A percentile compares a stretch with the other conserved stretches of the same genome.
Evolutionary conservation across 2,888 invertebrate genomes (phyloP).

Genomic region (Eupithecia insigniata): DNA sequence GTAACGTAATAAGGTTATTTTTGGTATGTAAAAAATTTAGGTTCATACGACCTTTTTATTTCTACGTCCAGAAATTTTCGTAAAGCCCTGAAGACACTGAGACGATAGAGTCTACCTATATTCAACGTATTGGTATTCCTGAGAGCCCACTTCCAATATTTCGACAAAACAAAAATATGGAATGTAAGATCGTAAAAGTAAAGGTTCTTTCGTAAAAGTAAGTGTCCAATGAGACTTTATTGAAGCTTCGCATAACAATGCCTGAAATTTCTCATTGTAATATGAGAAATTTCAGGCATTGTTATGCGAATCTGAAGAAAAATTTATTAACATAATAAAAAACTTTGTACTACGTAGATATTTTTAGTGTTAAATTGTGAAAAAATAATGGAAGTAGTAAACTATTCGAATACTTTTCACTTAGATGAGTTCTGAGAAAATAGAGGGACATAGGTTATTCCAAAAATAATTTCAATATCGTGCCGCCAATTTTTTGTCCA

Average conservation of each 20-base stretch:
- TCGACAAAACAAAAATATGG: slow-evolving; percentile 38
- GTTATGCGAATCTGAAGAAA: no score
- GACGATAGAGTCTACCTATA: slow-evolving; percentile 27
- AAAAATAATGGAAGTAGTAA: not conserved
- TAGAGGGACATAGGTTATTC: not conserved
- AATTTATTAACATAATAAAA: not conserved
- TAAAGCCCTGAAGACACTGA: no score
- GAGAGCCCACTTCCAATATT: slow-evolving; percentile 46
- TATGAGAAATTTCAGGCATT: no score
- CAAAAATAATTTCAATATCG: not conserved
- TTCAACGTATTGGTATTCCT: slow-evolving; percentile 45
- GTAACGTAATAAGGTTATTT: no score
- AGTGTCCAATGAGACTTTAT: not conserved
- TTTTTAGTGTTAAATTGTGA: not conserved
- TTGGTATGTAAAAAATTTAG: no score
- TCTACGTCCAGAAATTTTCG: no score
- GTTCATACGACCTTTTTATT: no score
- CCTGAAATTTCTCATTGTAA: not conserved
- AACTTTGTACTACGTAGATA: not conserved
- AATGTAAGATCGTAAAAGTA: slow-evolving; percentile 34
- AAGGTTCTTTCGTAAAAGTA: slow-evolving; percentile 28
- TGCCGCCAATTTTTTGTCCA: not conserved
- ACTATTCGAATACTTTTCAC: not conserved
- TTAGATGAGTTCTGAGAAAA: not conserved
- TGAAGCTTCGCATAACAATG: not conserved